Conservation (phyloP, 2,113 vertebrate genomes). For the Lathamus discolor region DNA sequence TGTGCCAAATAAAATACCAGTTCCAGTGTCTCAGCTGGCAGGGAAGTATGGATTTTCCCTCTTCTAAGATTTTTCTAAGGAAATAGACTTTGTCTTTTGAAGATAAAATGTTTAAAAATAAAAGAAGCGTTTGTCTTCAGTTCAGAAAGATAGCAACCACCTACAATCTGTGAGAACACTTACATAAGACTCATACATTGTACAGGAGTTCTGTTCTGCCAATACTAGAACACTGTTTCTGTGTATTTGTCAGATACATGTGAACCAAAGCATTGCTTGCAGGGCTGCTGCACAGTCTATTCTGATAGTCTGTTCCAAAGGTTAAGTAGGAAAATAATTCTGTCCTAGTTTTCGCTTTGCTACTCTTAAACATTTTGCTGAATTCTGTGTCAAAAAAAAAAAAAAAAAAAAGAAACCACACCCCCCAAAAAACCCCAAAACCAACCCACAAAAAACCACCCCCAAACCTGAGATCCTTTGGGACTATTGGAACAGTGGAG, state of each 20-base stretch:
- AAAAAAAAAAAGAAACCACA: neutral
- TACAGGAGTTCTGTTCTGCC: neutral
- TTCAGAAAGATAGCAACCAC: constrained; percentile 49
- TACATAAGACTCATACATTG: constrained; percentile 31
- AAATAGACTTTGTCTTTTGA: constrained; percentile 41
- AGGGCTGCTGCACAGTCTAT: neutral
- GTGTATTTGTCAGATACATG: neutral
- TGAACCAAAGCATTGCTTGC: neutral
- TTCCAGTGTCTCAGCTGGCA: neutral
- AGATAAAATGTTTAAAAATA: constrained; percentile 61
- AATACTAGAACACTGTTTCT: neutral
- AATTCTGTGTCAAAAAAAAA: neutral
- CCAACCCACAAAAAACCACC: neutral
- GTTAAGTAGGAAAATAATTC: neutral
- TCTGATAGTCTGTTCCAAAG: neutral
- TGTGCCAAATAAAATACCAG: neutral
- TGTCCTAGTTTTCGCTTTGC: neutral
- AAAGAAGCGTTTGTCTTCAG: constrained; percentile 32
- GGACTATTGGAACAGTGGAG: neutral
- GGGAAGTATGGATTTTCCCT: neutral
- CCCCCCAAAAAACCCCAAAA: neutral
- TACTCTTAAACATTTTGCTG: neutral
- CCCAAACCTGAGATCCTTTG: neutral
- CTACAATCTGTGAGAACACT: constrained; percentile 50
- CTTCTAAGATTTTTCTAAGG: neutral